A percentile compares a stretch with the other conserved stretches of the same genome.
phyloP scores from a whole-genome alignment of 2,113 vertebrate genomes.

The Stomatorhinus ivindoensis region DNA sequence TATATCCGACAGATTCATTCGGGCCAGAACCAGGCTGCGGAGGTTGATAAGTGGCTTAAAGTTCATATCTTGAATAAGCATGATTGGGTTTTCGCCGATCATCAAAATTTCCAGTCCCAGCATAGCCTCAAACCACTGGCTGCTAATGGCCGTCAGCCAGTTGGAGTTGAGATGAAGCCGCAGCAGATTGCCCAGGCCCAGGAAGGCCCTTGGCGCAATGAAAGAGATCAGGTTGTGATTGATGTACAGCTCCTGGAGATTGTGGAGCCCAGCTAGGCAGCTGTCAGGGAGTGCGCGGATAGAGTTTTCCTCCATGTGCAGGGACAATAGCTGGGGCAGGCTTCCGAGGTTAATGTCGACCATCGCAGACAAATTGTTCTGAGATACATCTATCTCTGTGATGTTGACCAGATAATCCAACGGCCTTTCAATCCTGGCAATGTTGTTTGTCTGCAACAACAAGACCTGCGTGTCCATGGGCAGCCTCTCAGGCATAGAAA shows the following conservation, averaged over 20 bases:
- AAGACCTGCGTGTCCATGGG: constrained; percentile 83
- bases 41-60: constrained; percentile 88
- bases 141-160: constrained; percentile 75
- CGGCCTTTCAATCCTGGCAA: constrained; percentile 74
- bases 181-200: constrained; percentile 78
- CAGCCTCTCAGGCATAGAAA: constrained; percentile 68
- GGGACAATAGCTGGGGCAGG: constrained; percentile 75
- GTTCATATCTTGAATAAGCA: constrained; percentile 81
- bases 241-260: constrained; percentile 93
- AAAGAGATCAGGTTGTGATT: constrained; percentile 90
- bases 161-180: constrained; percentile 97
- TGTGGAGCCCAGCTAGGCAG: constrained; percentile 73
- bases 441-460: constrained; percentile 90
- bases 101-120: constrained; percentile 90
- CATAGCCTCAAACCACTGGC: constrained; percentile 85
- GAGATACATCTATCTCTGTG: constrained; percentile 92
- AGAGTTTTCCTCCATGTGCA: constrained; percentile 95
- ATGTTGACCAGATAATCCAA: constrained; percentile 83
- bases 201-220: constrained; percentile 81
- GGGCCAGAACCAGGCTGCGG: constrained; percentile 88
- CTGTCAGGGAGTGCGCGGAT: constrained; percentile 75
- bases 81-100: constrained; percentile 94
- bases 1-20: constrained; percentile 89
- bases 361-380: constrained; percentile 88
- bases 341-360: constrained; percentile 71